These are phyloP conservation scores for Sturnus vulgaris DNA, from an alignment of 2,113 vertebrate species.

Conservation along the genomic window DNA sequence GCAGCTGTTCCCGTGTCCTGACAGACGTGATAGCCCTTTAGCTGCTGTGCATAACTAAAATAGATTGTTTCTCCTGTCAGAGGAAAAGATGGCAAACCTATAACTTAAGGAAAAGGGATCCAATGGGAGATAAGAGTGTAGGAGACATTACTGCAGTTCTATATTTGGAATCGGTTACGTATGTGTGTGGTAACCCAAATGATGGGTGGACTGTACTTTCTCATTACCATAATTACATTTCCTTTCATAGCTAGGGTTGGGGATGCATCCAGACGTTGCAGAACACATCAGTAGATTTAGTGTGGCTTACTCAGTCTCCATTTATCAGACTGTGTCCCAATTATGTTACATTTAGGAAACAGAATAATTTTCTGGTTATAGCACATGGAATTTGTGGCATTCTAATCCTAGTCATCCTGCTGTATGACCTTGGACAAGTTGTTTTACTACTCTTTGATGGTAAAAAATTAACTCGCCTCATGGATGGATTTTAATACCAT, in stretches of 20 bases:
- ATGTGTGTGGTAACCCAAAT: conserved; percentile 58
- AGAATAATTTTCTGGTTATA: conserved; percentile 63
- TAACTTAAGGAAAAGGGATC: background rate
- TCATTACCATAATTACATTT: conserved; percentile 64
- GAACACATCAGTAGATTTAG: conserved; percentile 62
- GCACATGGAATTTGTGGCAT: conserved; percentile 57
- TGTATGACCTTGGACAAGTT: conserved; percentile 32
- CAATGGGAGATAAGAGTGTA: conserved; percentile 27
- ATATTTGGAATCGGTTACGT: conserved; percentile 24
- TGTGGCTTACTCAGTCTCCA: conserved; percentile 53
- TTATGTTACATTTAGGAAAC: conserved; percentile 62
- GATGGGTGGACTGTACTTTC: conserved; percentile 59
- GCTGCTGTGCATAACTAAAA: background rate
- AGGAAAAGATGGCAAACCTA: background rate
- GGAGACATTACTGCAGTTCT: conserved; percentile 26
- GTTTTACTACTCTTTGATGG: conserved; percentile 58
- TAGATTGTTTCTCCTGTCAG: background rate
- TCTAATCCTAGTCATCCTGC: conserved; percentile 59
- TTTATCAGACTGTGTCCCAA: conserved; percentile 60
- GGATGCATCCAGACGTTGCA: conserved; percentile 50
- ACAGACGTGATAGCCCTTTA: background rate
- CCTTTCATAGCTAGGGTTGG: conserved; percentile 61
- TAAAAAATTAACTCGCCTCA: conserved; percentile 25
- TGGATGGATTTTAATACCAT: conserved; percentile 33
- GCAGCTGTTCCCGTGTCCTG: background rate